A percentile compares a stretch with the other conserved stretches of the same genome.
Conservation (phyloP, 2,888 invertebrate species). For the Phrixothrix hirtus region DNA sequence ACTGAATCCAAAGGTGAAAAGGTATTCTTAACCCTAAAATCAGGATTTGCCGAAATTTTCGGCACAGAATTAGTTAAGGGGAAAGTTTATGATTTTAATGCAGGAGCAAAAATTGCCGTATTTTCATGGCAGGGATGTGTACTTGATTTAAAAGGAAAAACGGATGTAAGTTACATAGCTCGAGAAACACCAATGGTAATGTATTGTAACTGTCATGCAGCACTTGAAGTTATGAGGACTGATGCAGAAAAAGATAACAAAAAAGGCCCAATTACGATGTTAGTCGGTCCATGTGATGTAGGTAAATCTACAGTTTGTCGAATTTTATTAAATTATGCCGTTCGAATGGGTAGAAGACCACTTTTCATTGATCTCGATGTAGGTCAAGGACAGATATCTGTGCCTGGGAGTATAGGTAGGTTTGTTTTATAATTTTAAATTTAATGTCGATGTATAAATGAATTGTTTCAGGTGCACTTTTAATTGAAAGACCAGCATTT, state of each 20-base stretch:
- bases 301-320: slow-evolving; percentile 89
- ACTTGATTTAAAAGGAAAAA: slow-evolving; percentile 81
- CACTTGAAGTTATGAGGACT: slow-evolving; percentile 85
- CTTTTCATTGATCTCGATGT: slow-evolving; percentile 95
- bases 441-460: background rate
- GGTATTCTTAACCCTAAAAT: slow-evolving; percentile 80
- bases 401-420: slow-evolving; percentile 86
- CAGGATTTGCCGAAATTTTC: slow-evolving; percentile 93
- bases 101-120: slow-evolving; percentile 92
- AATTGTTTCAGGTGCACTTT: slow-evolving; percentile 67
- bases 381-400: slow-evolving; percentile 89
- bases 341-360: slow-evolving; percentile 84
- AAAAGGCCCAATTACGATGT: slow-evolving; percentile 83
- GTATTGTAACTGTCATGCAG: slow-evolving; percentile 94
- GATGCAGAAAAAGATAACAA: slow-evolving; percentile 75
- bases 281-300: slow-evolving; percentile 94
- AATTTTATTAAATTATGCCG: slow-evolving; percentile 92
- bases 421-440: slow-evolving; percentile 6
- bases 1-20: slow-evolving; percentile 86
- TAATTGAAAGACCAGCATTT: slow-evolving; percentile 91
- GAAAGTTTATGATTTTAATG: slow-evolving; percentile 85
- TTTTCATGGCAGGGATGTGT: slow-evolving; percentile 96
- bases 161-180: slow-evolving; percentile 92
- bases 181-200: slow-evolving; percentile 97
- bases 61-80: slow-evolving; percentile 94